These are phyloP conservation scores for Fringilla coelebs DNA, from an alignment of 2,797 vertebrate genomes.

Conservation along the genomic window DNA sequence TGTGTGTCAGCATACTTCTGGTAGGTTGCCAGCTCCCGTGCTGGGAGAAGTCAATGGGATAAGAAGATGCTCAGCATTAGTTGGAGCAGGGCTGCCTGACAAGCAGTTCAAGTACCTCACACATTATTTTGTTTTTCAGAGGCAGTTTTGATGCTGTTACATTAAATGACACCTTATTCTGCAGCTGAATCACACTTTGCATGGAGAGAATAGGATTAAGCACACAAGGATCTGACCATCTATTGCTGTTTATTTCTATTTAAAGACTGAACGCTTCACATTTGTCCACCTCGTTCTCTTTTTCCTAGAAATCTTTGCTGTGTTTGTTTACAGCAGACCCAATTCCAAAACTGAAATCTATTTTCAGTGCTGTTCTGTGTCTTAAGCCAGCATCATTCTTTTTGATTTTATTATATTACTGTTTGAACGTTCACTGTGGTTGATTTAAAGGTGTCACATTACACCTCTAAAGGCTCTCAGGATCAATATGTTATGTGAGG, in stretches of 20 bases:
- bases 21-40: neutral
- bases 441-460: neutral
- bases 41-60: constrained; percentile 6
- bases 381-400: neutral
- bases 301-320: constrained; percentile 23
- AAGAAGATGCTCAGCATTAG: neutral
- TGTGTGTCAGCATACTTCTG: constrained; percentile 9
- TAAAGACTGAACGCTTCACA: neutral
- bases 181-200: neutral
- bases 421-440: neutral
- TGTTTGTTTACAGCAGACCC: neutral
- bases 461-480: neutral
- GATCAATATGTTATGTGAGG: neutral
- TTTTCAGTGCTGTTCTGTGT: neutral
- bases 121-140: neutral
- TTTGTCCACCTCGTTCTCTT: neutral
- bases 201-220: neutral
- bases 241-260: neutral
- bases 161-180: neutral
- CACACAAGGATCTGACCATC: neutral
- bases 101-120: neutral
- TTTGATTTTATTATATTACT: neutral
- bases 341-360: neutral
- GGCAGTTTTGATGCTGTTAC: neutral
- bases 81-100: neutral